A percentile compares a stretch with the other conserved stretches of the same genome.
phyloP scores from a whole-genome alignment of 2,797 vertebrate genomes.

The Morelia viridis region DNA sequence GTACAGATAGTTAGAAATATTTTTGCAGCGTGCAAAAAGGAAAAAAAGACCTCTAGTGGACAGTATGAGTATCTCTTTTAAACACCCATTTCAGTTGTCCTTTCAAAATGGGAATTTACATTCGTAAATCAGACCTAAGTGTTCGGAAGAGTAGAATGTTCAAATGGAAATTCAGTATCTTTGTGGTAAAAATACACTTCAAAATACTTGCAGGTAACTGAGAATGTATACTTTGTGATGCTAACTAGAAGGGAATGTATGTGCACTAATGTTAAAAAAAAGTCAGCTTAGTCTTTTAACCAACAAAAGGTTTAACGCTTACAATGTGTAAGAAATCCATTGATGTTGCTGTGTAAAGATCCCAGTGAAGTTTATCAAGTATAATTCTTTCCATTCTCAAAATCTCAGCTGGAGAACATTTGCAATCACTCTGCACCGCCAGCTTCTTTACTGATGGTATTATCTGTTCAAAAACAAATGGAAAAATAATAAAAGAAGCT shows the following conservation, averaged over 20 bases:
- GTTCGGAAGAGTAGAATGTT: constrained; percentile 58
- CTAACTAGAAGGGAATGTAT: constrained; percentile 40
- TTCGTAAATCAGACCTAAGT: constrained; percentile 47
- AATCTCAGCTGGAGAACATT: constrained; percentile 83
- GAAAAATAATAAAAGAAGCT: constrained; percentile 75
- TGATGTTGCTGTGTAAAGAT: constrained; percentile 82
- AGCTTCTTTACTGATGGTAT: constrained; percentile 82
- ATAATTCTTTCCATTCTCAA: constrained; percentile 87
- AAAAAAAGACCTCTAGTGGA: constrained; percentile 62
- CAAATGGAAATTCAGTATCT: constrained; percentile 34
- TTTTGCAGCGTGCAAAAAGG: constrained; percentile 75
- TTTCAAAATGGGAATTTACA: constrained; percentile 60
- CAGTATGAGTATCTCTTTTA: constrained; percentile 64
- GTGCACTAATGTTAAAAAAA: constrained; percentile 51
- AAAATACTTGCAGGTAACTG: constrained; percentile 59
- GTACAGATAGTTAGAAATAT: constrained; percentile 77
- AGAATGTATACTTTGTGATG: constrained; percentile 35
- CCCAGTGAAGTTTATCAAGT: constrained; percentile 87
- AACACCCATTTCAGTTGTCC: constrained; percentile 57
- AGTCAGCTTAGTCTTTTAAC: constrained; percentile 56
- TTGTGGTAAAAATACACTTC: constrained; percentile 45
- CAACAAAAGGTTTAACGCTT: constrained; percentile 68
- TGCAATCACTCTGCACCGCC: constrained; percentile 80
- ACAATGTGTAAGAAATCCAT: constrained; percentile 87
- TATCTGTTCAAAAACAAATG: constrained; percentile 77